phyloP scores from a whole-genome alignment of 2,888 invertebrate genomes.

The Sphaeridia pumilis region DNA sequence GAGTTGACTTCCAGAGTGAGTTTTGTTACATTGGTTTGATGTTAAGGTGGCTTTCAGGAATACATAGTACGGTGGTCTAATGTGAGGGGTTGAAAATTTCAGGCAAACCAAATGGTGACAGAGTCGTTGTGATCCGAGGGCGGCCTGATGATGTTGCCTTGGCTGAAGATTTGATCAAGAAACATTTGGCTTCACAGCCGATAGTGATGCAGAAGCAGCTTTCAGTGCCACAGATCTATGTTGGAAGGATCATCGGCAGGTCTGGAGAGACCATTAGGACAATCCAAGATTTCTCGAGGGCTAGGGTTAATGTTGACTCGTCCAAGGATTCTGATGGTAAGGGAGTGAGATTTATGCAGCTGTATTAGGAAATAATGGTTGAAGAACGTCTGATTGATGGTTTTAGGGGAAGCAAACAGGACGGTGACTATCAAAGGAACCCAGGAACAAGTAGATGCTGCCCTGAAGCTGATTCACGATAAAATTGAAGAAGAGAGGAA shows the following conservation, averaged over 20 bases:
- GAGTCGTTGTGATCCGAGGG: slow-evolving; percentile 62
- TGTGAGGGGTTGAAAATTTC: not conserved
- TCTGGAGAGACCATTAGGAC: slow-evolving; percentile 59
- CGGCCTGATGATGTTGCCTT: slow-evolving; percentile 52
- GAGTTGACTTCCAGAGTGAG: slow-evolving; percentile 44
- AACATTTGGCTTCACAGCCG: slow-evolving; percentile 56
- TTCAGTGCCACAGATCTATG: slow-evolving; percentile 40
- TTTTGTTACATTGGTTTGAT: not conserved
- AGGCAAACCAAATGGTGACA: slow-evolving; percentile 41
- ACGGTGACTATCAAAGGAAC: slow-evolving; percentile 50
- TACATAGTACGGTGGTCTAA: slow-evolving; percentile 4
- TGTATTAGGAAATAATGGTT: slow-evolving; percentile 7
- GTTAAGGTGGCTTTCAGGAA: slow-evolving; percentile 8
- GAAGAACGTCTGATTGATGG: not conserved
- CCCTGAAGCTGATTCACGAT: slow-evolving; percentile 58
- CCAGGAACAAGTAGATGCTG: slow-evolving; percentile 59
- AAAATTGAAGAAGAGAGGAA: slow-evolving; percentile 50
- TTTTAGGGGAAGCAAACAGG: not conserved
- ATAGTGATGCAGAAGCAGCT: slow-evolving; percentile 47
- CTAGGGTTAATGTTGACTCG: slow-evolving; percentile 54
- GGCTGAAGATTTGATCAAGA: slow-evolving; percentile 59
- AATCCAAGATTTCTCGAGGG: slow-evolving; percentile 59
- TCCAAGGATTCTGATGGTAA: not conserved
- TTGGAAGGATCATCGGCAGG: slow-evolving; percentile 62
- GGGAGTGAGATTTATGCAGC: too few species aligned